Conservation (phyloP, 2,797 vertebrate species). For the Onychomys leucogaster region DNA sequence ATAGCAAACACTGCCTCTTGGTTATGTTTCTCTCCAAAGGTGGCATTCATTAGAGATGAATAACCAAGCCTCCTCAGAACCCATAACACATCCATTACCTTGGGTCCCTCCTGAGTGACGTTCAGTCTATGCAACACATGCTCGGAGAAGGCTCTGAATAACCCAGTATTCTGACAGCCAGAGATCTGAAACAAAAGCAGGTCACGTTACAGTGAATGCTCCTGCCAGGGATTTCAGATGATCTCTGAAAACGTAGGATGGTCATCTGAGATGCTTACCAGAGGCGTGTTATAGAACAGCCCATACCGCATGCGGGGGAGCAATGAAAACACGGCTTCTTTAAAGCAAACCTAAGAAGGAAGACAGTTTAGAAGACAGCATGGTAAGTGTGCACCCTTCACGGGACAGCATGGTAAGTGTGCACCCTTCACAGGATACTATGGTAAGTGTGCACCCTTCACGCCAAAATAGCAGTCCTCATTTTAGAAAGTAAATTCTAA, state of each 20-base stretch:
- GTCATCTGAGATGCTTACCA: conserved; percentile 90
- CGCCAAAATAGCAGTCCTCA: background rate
- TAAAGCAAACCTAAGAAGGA: conserved; percentile 94
- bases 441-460: background rate
- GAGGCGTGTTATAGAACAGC: conserved; percentile 97
- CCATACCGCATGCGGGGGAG: conserved; percentile 98
- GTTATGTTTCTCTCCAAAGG: background rate
- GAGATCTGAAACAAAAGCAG: conserved; percentile 93
- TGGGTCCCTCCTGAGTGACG: conserved; percentile 91
- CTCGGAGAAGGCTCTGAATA: conserved; percentile 97
- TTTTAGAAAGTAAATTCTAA: conserved; percentile 1
- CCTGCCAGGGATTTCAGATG: conserved; percentile 64
- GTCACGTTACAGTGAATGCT: conserved; percentile 42
- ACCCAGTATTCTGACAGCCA: conserved; percentile 93
- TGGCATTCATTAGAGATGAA: background rate
- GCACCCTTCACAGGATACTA: background rate
- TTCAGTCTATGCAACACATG: conserved; percentile 95
- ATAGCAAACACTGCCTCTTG: background rate
- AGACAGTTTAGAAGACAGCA: conserved; percentile 68
- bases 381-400: background rate
- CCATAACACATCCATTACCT: conserved; percentile 87
- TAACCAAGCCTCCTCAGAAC: background rate
- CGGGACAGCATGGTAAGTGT: background rate
- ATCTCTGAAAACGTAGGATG: background rate
- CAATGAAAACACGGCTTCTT: conserved; percentile 95